Evolutionary conservation across 2,888 invertebrate species (phyloP).

Genomic region (Pterostichus madidus): DNA sequence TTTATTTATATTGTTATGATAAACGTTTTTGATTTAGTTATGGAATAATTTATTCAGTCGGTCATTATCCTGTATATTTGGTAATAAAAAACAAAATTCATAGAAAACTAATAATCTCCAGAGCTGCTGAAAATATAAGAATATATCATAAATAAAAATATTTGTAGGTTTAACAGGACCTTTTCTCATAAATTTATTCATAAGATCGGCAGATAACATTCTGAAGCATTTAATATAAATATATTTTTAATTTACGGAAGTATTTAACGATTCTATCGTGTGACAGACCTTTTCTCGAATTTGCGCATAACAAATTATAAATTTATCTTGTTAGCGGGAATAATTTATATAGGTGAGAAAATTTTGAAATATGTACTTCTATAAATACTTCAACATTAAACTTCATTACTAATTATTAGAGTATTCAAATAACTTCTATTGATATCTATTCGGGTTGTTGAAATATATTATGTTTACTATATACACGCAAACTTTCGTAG

Average conservation of each 20-base stretch:
- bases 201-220: slow-evolving; percentile 12
- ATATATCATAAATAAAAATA: slow-evolving; percentile 1
- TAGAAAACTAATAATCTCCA: slow-evolving; percentile 22
- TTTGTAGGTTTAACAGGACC: neutral
- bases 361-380: neutral
- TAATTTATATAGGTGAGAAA: neutral
- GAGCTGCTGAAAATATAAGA: slow-evolving; percentile 28
- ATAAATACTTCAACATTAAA: neutral
- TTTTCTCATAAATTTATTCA: slow-evolving; percentile 25
- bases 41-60: too few relatives aligned
- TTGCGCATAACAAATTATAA: neutral
- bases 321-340: neutral
- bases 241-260: slow-evolving; percentile 7
- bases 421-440: slow-evolving; percentile 28
- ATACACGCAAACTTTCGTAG: slow-evolving; percentile 35
- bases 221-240: slow-evolving; percentile 3
- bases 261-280: neutral
- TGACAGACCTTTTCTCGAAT: neutral
- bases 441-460: slow-evolving; percentile 43
- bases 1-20: too few relatives aligned
- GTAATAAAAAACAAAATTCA: too few relatives aligned
- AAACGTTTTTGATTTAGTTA: too few relatives aligned
- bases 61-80: too few relatives aligned
- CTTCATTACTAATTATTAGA: slow-evolving; percentile 14
- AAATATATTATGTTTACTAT: slow-evolving; percentile 47